A percentile compares a stretch with the other conserved stretches of the same genome.
These are phyloP conservation scores for Microplitis manilae DNA, from an alignment of 2,888 invertebrate genomes.

Conservation along the genomic window DNA sequence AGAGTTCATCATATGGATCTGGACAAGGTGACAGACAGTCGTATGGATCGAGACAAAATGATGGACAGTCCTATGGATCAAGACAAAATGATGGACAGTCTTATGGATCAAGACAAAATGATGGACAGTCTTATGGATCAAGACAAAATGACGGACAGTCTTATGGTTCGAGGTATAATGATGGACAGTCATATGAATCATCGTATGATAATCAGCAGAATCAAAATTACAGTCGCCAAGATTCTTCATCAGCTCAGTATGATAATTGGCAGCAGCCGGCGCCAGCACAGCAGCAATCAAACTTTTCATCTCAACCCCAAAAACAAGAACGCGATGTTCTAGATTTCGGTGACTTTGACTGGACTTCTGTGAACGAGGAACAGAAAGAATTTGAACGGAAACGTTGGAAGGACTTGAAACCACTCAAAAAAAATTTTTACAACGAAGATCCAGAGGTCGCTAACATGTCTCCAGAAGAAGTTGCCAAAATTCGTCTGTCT, in stretches of 20 bases:
- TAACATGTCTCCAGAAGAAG: conserved; percentile 78
- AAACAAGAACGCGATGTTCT: conserved; percentile 20
- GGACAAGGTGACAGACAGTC: conserved; percentile 11
- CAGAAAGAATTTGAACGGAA: conserved; percentile 73
- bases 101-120: conserved; percentile 20
- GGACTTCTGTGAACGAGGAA: conserved; percentile 75
- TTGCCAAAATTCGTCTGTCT: conserved; percentile 76
- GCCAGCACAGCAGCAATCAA: background rate
- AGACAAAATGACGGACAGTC: conserved; percentile 8
- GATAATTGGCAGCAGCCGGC: background rate
- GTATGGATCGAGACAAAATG: conserved; percentile 10
- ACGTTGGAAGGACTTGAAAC: conserved; percentile 79
- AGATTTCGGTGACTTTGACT: conserved; percentile 72
- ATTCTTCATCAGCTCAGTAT: background rate
- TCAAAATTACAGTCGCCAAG: background rate
- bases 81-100: background rate
- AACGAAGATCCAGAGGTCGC: conserved; percentile 82
- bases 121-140: background rate
- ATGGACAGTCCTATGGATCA: background rate
- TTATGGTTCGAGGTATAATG: background rate
- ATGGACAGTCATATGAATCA: background rate
- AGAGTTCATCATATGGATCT: conserved; percentile 33
- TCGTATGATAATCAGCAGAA: background rate
- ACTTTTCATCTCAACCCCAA: background rate
- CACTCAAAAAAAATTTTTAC: conserved; percentile 87